Evolutionary conservation across 2,797 vertebrate genomes (phyloP).

Genomic region (Peromyscus eremicus): DNA sequence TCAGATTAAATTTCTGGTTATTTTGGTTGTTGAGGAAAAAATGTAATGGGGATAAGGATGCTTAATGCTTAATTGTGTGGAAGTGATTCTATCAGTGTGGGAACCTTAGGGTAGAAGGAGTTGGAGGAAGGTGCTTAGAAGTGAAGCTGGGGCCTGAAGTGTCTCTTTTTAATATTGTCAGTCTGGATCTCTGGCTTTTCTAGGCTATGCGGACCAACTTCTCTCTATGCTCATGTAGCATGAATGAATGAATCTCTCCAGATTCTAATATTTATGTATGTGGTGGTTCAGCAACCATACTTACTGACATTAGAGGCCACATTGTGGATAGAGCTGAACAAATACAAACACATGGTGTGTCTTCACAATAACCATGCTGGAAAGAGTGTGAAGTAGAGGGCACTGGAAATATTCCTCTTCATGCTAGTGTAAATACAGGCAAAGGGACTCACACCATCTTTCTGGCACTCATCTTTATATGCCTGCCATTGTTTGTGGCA

Average conservation of each 20-base stretch:
- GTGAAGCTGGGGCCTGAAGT: not conserved
- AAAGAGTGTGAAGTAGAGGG: not conserved
- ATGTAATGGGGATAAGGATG: not conserved
- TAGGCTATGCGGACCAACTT: not conserved
- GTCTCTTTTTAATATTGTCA: not conserved
- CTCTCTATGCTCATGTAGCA: not conserved
- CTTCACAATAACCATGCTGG: not conserved
- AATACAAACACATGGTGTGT: not conserved
- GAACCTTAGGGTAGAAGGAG: rapidly evolving
- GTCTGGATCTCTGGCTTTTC: not conserved
- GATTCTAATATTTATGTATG: not conserved
- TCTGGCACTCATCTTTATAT: not conserved
- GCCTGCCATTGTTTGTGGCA: not conserved
- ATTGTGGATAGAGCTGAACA: not conserved
- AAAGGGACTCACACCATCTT: not conserved
- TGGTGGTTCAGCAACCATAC: not conserved
- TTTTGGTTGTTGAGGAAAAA: slow-evolving; percentile 6
- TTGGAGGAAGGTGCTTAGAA: not conserved
- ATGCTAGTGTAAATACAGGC: not conserved
- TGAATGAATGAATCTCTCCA: not conserved
- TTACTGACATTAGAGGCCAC: not conserved
- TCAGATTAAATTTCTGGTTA: slow-evolving; percentile 24
- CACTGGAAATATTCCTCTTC: rapidly evolving
- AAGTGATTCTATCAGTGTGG: not conserved
- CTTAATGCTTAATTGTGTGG: not conserved